Conservation (phyloP, 2,113 vertebrate genomes). For the Coregonus clupeaformis region DNA sequence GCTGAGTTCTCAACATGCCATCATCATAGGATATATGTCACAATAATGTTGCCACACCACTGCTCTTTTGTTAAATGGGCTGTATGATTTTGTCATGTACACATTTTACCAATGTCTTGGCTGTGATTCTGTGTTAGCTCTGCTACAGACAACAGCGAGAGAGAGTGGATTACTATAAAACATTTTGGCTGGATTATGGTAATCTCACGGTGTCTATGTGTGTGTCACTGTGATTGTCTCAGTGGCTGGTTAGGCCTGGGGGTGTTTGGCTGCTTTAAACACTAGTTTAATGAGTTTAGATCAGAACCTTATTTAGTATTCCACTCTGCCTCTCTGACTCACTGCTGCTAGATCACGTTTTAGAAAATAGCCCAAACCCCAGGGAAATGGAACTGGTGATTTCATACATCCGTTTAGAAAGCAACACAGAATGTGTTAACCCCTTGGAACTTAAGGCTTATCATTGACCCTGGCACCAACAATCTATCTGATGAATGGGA, state of each 20-base stretch:
- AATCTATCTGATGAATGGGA: constrained; percentile 12
- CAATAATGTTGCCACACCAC: constrained; percentile 8
- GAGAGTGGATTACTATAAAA: no score
- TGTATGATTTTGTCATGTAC: neutral
- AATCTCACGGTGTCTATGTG: neutral
- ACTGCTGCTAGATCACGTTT: neutral
- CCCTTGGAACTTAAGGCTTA: constrained; percentile 34
- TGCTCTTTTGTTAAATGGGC: constrained; percentile 4
- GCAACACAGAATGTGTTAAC: constrained; percentile 28
- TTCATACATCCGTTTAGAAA: neutral
- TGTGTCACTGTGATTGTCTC: constrained; percentile 7
- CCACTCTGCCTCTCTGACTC: neutral
- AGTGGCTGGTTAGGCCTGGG: neutral
- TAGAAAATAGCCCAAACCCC: constrained; percentile 9
- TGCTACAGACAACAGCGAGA: no score
- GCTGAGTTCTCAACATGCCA: constrained; percentile 45
- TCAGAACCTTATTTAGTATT: neutral
- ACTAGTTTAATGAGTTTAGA: neutral
- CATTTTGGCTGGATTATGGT: no score
- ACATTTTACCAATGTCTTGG: no score
- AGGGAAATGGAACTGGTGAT: constrained; percentile 1
- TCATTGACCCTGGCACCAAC: constrained; percentile 39
- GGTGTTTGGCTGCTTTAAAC: neutral
- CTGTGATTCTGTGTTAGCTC: no score
- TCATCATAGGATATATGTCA: constrained; percentile 40